Base-by-base conservation (phyloP, 1,140 invertebrate genomes). In the Lucilia cuprina region DNA sequence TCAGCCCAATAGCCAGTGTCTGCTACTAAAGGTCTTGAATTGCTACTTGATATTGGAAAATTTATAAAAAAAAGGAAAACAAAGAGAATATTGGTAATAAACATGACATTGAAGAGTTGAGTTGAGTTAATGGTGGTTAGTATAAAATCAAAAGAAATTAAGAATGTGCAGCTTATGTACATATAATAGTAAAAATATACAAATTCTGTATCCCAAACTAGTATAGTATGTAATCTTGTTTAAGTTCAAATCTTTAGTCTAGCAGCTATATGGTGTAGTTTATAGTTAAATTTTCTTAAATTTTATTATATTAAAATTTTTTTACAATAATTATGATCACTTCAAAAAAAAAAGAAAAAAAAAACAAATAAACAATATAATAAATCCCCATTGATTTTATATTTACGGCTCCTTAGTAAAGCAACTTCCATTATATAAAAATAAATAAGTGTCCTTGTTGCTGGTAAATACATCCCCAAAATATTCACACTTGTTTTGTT, bases 1-100 rank as follows among this genome's bases (percentile, higher is more conserved):
- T 94, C 93, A 74, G 93, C 93, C 94, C 95, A 95, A 86, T 95
- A 94, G 7, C 94, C 94, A 50, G 65, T 93, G 91, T 86, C 92
- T 92, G 90, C n/a, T 92, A 93, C 85, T 92, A 94, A 85, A 90
- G 93, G 90, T 92, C 93, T 83, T 91, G 90, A 91, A 82, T 91
- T 91, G 19, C 91, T 91, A 80, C 77, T 80, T 80, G 41, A 80
- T 21, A 49, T 80, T 80, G 75, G 12, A 49, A 50, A 21, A 50
- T 83, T 78, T 80, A 78, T 25, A 70, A 7, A 34, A 50, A 84
- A 30, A 47, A n/a, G 41, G 35, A 55, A 55, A 30, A 14, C 70
- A 60, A 65, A 21, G 78, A 47, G 60, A 65, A 65, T 21, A 49
- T 49, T n/a, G 41, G 34, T 41, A 41, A 41, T 41, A 21, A 83